Base-by-base conservation (phyloP, 1,140 invertebrate species). In the Ips typographus region DNA sequence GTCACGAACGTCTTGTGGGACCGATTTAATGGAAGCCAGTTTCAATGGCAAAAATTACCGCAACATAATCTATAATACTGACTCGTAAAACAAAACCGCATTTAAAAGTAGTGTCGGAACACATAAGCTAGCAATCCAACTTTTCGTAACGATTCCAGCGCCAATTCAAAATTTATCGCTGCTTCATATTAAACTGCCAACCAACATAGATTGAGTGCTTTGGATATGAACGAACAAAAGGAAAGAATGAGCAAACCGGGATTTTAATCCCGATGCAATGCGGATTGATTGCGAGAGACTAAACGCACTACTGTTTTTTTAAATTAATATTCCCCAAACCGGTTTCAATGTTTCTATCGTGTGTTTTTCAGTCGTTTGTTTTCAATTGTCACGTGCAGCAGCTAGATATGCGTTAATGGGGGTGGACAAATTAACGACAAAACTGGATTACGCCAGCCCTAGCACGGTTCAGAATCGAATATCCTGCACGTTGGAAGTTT, bases 151-250 rank as follows among this genome's bases (percentile, higher is more conserved):
- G 22, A 22, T 49, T 2, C 44, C 2, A 49, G 7, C 44, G 6
- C 1, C 7, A 49, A 49, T 49, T 49, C 44, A 49, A 49, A 49
- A 49, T 49, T 49, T 49, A 49, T 49, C 44, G 44, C 44, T 3
- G 6, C 22, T 49, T 49, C 44, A 49, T 49, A 49, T 49, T 49
- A 49, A 49, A 49, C 44, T 49, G 44, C 44, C 44, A 49, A 22
- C 44, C 6, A 49, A 49, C 44, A 49, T 49, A 49, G 44, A 49
- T 49, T 49, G 44, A 49, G 44, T 49, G 44, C 44, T 49, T 49
- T 22, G 6, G 2, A 49, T 49, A 49, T 49, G 22, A 49, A 49
- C 7, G 44, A 49, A 49, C 44, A 49, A 49, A 49, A 49, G 44
- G 44, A 49, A 49, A 49, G 22, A 49, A 49, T 49, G 44, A 49